Evolutionary conservation across 2,797 vertebrate genomes (phyloP), one percentile per base, ranked within the genome.

Genomic region (Dermochelys coriacea): DNA sequence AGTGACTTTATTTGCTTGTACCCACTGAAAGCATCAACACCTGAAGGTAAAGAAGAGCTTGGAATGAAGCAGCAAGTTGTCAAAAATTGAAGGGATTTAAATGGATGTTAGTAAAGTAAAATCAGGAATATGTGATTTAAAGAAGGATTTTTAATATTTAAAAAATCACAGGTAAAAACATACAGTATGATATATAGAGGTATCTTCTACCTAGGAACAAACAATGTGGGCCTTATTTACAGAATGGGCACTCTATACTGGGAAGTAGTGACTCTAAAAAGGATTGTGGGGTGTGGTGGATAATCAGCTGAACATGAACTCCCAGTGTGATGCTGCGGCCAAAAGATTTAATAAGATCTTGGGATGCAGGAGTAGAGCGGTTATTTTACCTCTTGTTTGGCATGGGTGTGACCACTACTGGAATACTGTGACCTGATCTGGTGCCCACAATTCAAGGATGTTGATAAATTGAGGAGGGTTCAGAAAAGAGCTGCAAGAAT

Each of bases 1-100:
- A 93, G 71, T 12, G 23, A 61, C 59, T 61, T 61, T 57, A 91
- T 93, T 90, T 91, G 31, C 6, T 85, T 95, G 92, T 89, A 81
- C 87, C 59, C 85, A 91, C 27, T 77, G 93, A 93, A 86, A 87
- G 86, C 91, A 83, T 29, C 31, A 87, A 54, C 68, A 21, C 84
- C 55, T 75, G 84, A 93, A 89, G 75, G 54, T 79, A 41, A 95
- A 93, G 92, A 93, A 86, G 15, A 5, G 49, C 77, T 84, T 85
- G 54, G 29, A n/a, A 93, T 29, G 82, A 94, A 86, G 15, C 1
- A 82, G 68, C 71, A 88, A 92, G 88, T 88, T 75, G 85, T 80
- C 1, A 91, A 93, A 97, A 91, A 82, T 64, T 52, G 77, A 29
- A 57, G 10, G 50, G 45, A 64, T 95, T 61, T 61, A 61, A 86